A percentile compares a stretch with the other conserved stretches of the same genome.
phyloP scores from a whole-genome alignment of 2,888 invertebrate genomes.

The Coleophora deauratella region DNA sequence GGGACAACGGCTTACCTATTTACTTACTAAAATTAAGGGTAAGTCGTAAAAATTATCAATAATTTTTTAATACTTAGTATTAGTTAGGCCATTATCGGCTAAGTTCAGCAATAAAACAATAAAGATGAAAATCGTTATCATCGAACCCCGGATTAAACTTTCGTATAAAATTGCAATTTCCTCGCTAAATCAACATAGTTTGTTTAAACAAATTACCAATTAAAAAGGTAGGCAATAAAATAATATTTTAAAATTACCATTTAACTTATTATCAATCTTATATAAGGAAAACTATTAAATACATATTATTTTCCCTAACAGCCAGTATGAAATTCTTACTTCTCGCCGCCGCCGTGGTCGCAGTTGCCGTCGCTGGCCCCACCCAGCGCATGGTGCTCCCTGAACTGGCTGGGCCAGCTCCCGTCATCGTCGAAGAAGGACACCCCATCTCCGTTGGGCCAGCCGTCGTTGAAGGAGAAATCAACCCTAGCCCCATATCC shows the following conservation, averaged over 20 bases:
- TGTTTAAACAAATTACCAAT: background rate
- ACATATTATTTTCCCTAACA: background rate
- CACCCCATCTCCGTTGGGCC: constrained; percentile 4
- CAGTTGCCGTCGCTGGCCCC: constrained; percentile 18
- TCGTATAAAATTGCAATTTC: background rate
- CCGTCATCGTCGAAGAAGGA: constrained; percentile 2
- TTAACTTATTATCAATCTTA: too few relatives aligned
- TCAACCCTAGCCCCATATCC: constrained; percentile 4
- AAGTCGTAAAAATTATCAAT: too few relatives aligned
- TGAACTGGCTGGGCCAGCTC: constrained; percentile 15
- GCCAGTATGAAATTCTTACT: constrained; percentile 13
- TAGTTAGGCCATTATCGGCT: too few relatives aligned
- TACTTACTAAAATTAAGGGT: too few relatives aligned
- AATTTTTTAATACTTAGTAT: too few relatives aligned
- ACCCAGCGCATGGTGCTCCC: constrained; percentile 12
- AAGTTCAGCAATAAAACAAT: too few relatives aligned
- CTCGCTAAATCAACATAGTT: background rate
- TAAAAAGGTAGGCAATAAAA: background rate
- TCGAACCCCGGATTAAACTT: too few relatives aligned
- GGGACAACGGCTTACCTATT: too few relatives aligned
- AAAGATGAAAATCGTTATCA: too few relatives aligned
- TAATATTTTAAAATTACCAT: background rate
- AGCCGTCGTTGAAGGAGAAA: background rate
- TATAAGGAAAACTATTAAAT: too few relatives aligned
- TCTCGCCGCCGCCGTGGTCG: constrained; percentile 17